Percentiles rank a stretch among this genome's conserved stretches.
Conservation (phyloP, 1,140 invertebrate species). For the Globodera rostochiensis region DNA sequence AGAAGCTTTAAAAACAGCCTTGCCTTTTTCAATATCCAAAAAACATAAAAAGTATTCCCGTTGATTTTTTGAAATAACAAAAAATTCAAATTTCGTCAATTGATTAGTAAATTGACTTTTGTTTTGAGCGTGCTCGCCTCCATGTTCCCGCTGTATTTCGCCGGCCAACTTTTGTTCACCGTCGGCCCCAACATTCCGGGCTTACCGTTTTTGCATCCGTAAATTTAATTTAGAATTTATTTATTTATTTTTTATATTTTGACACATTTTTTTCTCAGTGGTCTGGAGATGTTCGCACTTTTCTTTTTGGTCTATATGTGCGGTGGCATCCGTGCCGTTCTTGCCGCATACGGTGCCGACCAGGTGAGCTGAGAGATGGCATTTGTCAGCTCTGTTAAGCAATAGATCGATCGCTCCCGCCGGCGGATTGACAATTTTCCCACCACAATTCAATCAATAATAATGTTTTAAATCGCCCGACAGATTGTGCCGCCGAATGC, state of each 20-base stretch:
- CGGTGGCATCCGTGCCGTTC: conserved; percentile 21
- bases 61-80: no score
- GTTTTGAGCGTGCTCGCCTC: conserved; percentile 4
- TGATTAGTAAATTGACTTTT: not conserved
- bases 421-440: not conserved
- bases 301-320: conserved; percentile 16
- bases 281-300: conserved; percentile 14
- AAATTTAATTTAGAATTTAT: not conserved
- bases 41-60: no score
- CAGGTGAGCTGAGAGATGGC: not conserved
- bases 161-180: conserved; percentile 25
- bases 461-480: no score
- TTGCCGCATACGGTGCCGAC: conserved; percentile 17
- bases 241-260: not conserved
- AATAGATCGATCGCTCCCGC: no score
- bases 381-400: no score
- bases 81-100: no score
- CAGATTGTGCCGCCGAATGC: conserved; percentile 14
- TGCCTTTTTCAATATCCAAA: no score
- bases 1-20: no score
- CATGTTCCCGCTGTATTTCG: conserved; percentile 21
- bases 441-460: not conserved
- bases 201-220: conserved; percentile 23
- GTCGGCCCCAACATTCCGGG: conserved; percentile 12
- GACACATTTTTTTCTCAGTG: not conserved